Base-by-base conservation (phyloP, 2,113 vertebrate species). In the Nanorana parkeri region DNA sequence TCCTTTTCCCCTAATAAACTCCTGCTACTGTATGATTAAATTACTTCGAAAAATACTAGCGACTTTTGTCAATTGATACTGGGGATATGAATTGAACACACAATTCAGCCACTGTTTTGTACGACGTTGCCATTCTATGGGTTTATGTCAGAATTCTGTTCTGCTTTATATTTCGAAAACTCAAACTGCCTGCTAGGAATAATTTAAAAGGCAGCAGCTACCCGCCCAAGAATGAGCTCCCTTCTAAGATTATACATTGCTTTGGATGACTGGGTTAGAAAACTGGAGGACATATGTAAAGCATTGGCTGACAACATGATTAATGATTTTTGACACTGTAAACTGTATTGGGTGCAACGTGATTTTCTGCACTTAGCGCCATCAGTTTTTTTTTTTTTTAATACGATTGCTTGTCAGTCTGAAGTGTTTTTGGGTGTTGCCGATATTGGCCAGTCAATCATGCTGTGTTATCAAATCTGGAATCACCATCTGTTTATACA, bases 301-400 rank as follows among this genome's bases (percentile, higher is more conserved):
- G 84, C 86, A 69, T 85, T 87, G 86, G 87, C 88, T 88, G 92
- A 91, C 91, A 84, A 28, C 86, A 91, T 93, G 92, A 93, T 94
- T 93, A 93, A 93, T 93, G 90, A 56, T 88, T 93, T 94, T 90
- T 92, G 89, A 72, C 88, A 86, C 86, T 81, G 83, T 91, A 92
- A 92, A 91, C 90, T 90, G 88, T 87, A 85, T 84, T 77, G 41
- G 87, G 85, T 89, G 83, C 11, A 8, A 15, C 69, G 65, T 78
- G 87, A 89, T 75, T 84, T 86, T 72, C 80, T 84, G 79, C 4
- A 0, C 84, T 85, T 84, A 71, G 75, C 87, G 76, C 84, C 85
- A 80, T 58, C 17, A 5, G 29, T 32, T 77, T 88, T 78, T 84
- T 88, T 89, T 68, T 88, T 88, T 86, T 88, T 87, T 19, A 26